Conservation (phyloP, 2,888 invertebrate genomes). For the Apoda limacodes region DNA sequence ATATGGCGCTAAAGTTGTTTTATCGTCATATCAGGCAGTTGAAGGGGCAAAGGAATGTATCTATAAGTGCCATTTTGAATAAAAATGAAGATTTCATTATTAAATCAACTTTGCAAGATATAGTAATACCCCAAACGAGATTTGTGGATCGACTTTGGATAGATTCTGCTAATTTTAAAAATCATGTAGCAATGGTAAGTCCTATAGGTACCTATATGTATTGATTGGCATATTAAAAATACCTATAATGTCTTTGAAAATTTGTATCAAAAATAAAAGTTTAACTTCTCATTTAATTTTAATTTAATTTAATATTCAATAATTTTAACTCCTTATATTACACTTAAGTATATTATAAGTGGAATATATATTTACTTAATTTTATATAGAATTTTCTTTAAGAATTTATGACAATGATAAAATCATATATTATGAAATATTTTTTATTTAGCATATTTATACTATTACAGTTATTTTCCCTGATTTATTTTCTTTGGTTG, state of each 20-base stretch:
- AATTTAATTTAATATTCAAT: background rate
- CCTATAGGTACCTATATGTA: too few species aligned
- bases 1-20: constrained; percentile 42
- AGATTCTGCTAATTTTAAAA: constrained; percentile 34
- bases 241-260: constrained; percentile 1
- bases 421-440: too few species aligned
- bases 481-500: too few species aligned
- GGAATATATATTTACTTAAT: too few species aligned
- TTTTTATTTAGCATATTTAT: too few species aligned
- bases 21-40: constrained; percentile 43
- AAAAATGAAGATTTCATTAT: constrained; percentile 41
- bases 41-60: constrained; percentile 41
- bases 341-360: background rate
- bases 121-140: constrained; percentile 37
- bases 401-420: too few species aligned
- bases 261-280: constrained; percentile 1
- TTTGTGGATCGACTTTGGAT: constrained; percentile 46
- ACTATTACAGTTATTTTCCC: too few species aligned
- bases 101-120: constrained; percentile 40
- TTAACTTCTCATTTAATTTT: constrained; percentile 1
- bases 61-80: constrained; percentile 29
- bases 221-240: too few species aligned
- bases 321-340: background rate
- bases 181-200: constrained; percentile 54
- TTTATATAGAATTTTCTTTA: too few species aligned